Evolutionary conservation across 2,888 invertebrate species (phyloP).

Genomic region (Plusia festucae): DNA sequence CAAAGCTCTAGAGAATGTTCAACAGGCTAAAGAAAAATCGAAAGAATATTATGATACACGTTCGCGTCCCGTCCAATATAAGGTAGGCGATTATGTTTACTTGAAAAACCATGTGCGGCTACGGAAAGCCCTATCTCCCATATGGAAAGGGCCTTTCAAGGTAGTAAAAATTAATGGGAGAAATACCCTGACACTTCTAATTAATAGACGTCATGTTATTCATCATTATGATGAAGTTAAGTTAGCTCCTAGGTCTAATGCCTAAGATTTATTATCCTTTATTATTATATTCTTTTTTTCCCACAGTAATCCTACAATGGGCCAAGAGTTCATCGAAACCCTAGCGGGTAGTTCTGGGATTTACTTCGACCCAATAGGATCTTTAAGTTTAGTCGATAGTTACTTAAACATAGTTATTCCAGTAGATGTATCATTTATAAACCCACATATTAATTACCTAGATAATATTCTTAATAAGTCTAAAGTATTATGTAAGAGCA

Average conservation of each 20-base stretch:
- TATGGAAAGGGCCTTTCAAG: slow-evolving; percentile 60
- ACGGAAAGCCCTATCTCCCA: slow-evolving; percentile 49
- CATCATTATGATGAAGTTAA: slow-evolving; percentile 49
- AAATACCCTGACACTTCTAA: slow-evolving; percentile 43
- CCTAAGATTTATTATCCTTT: not conserved
- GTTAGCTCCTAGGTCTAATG: not conserved
- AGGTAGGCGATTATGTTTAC: slow-evolving; percentile 46
- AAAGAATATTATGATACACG: slow-evolving; percentile 55
- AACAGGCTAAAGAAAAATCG: slow-evolving; percentile 54
- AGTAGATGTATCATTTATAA: slow-evolving; percentile 42
- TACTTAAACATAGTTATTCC: no score
- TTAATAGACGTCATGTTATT: slow-evolving; percentile 44
- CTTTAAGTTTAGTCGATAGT: slow-evolving; percentile 35
- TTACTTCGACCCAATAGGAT: slow-evolving; percentile 49
- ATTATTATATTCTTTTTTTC: not conserved
- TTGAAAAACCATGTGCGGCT: slow-evolving; percentile 48
- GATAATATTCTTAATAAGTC: slow-evolving; percentile 31
- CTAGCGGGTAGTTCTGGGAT: slow-evolving; percentile 39
- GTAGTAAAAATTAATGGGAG: slow-evolving; percentile 48
- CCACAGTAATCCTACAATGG: not conserved
- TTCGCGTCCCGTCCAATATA: slow-evolving; percentile 33
- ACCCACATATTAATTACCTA: slow-evolving; percentile 46
- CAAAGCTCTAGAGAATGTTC: slow-evolving; percentile 54
- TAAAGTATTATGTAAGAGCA: slow-evolving; percentile 31
- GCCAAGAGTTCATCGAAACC: slow-evolving; percentile 9